Conservation (phyloP, 1,140 invertebrate genomes). For the Neodiprion virginianus region DNA sequence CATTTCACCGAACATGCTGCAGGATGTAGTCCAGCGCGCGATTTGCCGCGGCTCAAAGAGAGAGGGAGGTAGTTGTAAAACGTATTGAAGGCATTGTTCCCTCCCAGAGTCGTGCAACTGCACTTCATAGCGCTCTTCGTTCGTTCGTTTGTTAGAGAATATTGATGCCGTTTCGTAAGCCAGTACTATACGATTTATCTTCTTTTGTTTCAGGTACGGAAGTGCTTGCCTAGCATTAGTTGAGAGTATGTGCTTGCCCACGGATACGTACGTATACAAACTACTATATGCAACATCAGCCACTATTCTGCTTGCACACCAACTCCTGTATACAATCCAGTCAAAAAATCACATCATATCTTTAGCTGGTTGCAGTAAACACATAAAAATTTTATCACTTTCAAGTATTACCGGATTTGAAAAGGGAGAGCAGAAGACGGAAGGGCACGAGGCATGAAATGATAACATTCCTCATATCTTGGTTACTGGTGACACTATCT, state of each 20-base stretch:
- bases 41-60: neutral
- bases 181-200: neutral
- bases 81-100: constrained; percentile 7
- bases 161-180: constrained; percentile 4
- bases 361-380: neutral
- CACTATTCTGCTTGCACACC: neutral
- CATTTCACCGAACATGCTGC: neutral
- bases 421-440: too few species aligned
- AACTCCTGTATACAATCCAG: neutral
- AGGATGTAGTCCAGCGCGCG: neutral
- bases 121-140: neutral
- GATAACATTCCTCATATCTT: too few species aligned
- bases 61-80: constrained; percentile 3
- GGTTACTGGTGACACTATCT: too few species aligned
- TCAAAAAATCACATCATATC: neutral
- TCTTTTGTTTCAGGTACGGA: constrained; percentile 7
- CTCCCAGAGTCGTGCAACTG: neutral
- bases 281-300: neutral
- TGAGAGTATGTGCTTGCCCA: neutral
- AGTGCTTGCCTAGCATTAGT: constrained; percentile 4
- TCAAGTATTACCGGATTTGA: too few species aligned
- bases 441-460: too few species aligned
- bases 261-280: neutral
- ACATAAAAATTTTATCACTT: neutral
- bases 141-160: constrained; percentile 5